These are phyloP conservation scores for Glomeris maerens DNA, from an alignment of 1,140 invertebrate genomes.

Conservation along the genomic window DNA sequence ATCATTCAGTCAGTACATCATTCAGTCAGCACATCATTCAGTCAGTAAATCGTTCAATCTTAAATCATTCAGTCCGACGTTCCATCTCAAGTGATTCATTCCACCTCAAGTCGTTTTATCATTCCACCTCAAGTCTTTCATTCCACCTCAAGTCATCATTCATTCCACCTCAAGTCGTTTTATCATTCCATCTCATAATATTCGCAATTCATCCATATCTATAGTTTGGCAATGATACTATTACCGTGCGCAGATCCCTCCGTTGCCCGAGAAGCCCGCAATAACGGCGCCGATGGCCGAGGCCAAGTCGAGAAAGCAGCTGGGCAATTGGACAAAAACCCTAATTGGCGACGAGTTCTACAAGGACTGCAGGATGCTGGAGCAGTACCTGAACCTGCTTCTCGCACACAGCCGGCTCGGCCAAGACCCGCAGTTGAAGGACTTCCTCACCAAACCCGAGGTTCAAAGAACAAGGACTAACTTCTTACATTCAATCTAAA, in stretches of 20 bases:
- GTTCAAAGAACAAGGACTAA: conserved; percentile 17
- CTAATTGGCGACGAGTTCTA: conserved; percentile 33
- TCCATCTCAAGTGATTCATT: no score
- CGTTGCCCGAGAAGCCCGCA: conserved; percentile 29
- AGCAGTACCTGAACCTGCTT: conserved; percentile 30
- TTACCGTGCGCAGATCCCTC: conserved; percentile 31
- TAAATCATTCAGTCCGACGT: no score
- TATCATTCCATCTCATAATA: no score
- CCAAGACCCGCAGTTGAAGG: conserved; percentile 24
- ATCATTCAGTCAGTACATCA: no score
- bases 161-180: no score
- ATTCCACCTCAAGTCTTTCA: no score
- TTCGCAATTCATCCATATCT: no score
- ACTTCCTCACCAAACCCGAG: conserved; percentile 29
- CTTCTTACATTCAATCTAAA: neutral
- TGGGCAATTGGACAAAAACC: conserved; percentile 28
- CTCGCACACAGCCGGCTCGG: conserved; percentile 29
- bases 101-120: no score
- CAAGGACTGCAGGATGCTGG: conserved; percentile 30
- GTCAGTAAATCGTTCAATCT: no score
- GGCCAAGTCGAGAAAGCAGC: conserved; percentile 26
- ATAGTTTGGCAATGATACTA: no score
- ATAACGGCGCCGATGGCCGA: conserved; percentile 30
- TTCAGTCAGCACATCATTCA: no score
- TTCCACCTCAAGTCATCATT: no score